Percentiles rank a stretch among this genome's conserved stretches.
Conservation (phyloP, 1,140 invertebrate species). For the Stegodyphus mimosarum region DNA sequence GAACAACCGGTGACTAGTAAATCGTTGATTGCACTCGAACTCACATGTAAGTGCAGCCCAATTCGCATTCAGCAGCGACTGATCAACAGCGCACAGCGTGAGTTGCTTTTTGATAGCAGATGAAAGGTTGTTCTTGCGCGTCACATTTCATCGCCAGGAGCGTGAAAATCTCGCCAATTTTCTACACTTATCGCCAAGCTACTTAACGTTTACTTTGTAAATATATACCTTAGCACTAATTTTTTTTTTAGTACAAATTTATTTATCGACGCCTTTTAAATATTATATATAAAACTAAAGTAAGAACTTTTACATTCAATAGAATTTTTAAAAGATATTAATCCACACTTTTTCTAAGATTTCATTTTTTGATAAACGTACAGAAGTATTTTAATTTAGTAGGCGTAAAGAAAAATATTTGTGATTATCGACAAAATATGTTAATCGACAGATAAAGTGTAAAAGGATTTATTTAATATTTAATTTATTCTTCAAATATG, state of each 20-base stretch:
- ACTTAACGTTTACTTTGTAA: background rate
- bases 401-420: too few relatives aligned
- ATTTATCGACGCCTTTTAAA: background rate
- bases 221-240: too few relatives aligned
- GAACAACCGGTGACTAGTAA: slow-evolving; percentile 4
- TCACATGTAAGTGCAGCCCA: background rate
- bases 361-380: too few relatives aligned
- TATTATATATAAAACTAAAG: too few relatives aligned
- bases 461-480: too few relatives aligned
- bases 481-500: too few relatives aligned
- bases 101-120: background rate
- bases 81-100: background rate
- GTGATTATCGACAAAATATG: too few relatives aligned
- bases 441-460: too few relatives aligned
- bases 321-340: too few relatives aligned
- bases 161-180: background rate
- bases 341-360: too few relatives aligned
- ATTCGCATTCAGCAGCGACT: background rate
- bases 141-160: background rate
- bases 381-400: too few relatives aligned
- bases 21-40: background rate
- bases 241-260: background rate
- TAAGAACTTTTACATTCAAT: too few relatives aligned
- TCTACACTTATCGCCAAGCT: background rate
- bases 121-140: background rate